phyloP scores from a whole-genome alignment of 2,888 invertebrate species.

The Tupiocoris notatus region DNA sequence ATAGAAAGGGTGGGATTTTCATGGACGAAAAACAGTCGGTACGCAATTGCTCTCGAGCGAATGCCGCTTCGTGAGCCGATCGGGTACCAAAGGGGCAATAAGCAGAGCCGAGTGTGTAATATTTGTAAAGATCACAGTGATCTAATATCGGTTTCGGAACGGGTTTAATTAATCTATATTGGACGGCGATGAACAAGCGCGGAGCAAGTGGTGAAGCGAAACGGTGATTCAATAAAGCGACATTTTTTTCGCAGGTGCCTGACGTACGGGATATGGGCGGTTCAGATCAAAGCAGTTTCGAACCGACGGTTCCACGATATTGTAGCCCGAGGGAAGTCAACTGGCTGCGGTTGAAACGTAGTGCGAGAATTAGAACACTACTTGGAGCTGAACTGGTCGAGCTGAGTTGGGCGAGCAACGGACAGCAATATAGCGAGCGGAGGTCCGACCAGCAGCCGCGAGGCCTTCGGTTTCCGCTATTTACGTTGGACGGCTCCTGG shows the following conservation, averaged over 20 bases:
- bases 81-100: too few species aligned
- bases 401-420: background rate
- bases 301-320: constrained; percentile 8
- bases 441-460: background rate
- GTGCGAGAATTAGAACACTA: constrained; percentile 33
- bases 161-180: background rate
- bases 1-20: too few species aligned
- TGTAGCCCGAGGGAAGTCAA: constrained; percentile 21
- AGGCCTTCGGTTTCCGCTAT: constrained; percentile 12
- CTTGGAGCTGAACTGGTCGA: constrained; percentile 17
- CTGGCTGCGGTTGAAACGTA: background rate
- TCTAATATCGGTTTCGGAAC: background rate
- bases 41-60: too few species aligned
- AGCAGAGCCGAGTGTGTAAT: background rate
- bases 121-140: background rate
- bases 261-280: background rate
- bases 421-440: background rate
- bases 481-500: constrained; percentile 23
- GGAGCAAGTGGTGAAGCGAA: background rate
- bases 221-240: background rate
- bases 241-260: background rate
- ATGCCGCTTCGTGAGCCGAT: too few species aligned
- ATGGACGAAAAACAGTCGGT: too few species aligned
- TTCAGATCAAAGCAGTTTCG: background rate
- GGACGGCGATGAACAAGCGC: background rate